A percentile compares a stretch with the other conserved stretches of the same genome.
Conservation (phyloP, 2,888 invertebrate species). For the Cosmia trapezina region DNA sequence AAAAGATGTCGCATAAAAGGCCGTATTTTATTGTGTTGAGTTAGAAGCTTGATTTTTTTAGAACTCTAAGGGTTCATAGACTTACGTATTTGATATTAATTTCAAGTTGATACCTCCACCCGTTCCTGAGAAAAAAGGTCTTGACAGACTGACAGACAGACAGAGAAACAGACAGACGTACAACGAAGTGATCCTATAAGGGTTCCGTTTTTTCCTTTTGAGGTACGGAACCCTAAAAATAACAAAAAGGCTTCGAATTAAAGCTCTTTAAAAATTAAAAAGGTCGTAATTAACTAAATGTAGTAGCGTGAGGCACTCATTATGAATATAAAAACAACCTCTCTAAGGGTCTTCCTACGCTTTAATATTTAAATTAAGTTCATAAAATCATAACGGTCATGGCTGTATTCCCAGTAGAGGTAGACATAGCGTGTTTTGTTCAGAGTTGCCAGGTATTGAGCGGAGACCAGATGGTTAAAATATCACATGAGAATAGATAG, state of each 20-base stretch:
- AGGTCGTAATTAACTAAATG: conserved; percentile 48
- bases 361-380: conserved; percentile 49
- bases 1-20: too few relatives aligned
- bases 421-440: conserved; percentile 5
- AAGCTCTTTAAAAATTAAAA: conserved; percentile 42
- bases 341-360: conserved; percentile 35
- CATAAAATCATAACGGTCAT: conserved; percentile 47
- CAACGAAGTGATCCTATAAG: too few relatives aligned
- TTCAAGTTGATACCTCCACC: too few relatives aligned
- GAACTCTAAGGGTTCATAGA: too few relatives aligned
- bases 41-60: too few relatives aligned
- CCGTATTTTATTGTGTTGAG: too few relatives aligned
- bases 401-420: neutral
- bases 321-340: conserved; percentile 56
- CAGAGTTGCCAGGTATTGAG: neutral
- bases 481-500: neutral
- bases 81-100: too few relatives aligned
- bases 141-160: too few relatives aligned
- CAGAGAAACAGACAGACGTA: too few relatives aligned
- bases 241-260: conserved; percentile 37
- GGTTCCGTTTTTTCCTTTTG: too few relatives aligned
- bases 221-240: too few relatives aligned
- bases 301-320: conserved; percentile 32
- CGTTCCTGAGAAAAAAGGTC: too few relatives aligned
- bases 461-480: neutral